A percentile compares a stretch with the other conserved stretches of the same genome.
phyloP scores from a whole-genome alignment of 2,113 vertebrate genomes.

The Fregata magnificens region DNA sequence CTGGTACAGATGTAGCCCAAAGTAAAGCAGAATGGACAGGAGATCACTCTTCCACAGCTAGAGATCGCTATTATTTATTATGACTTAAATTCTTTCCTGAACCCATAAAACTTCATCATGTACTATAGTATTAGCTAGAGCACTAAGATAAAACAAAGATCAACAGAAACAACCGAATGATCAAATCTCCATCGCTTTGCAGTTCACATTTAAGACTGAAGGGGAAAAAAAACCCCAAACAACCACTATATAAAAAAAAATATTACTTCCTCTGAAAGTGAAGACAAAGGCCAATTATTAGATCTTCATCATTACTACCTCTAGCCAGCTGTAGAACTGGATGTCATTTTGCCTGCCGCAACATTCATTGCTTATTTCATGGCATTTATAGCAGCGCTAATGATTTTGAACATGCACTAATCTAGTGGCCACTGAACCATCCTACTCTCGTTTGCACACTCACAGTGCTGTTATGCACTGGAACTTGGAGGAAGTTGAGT shows the following conservation, averaged over 20 bases:
- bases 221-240: not conserved
- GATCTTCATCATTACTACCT: not conserved
- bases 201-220: not conserved
- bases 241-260: not conserved
- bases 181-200: not conserved
- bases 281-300: not conserved
- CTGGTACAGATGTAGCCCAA: not conserved
- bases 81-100: not conserved
- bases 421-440: not conserved
- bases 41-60: not conserved
- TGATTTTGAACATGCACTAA: not conserved
- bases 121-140: not conserved
- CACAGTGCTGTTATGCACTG: fast-evolving
- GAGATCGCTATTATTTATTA: not conserved
- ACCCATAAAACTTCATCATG: not conserved
- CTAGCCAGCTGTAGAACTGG: not conserved
- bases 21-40: not conserved
- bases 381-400: not conserved
- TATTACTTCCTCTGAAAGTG: not conserved
- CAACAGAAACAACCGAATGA: not conserved
- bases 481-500: not conserved
- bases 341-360: not conserved
- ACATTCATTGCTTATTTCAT: not conserved
- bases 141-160: not conserved
- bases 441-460: not conserved